Base-by-base conservation (phyloP, 92 coral and sea anemone species). In the Diadumene lineata region DNA sequence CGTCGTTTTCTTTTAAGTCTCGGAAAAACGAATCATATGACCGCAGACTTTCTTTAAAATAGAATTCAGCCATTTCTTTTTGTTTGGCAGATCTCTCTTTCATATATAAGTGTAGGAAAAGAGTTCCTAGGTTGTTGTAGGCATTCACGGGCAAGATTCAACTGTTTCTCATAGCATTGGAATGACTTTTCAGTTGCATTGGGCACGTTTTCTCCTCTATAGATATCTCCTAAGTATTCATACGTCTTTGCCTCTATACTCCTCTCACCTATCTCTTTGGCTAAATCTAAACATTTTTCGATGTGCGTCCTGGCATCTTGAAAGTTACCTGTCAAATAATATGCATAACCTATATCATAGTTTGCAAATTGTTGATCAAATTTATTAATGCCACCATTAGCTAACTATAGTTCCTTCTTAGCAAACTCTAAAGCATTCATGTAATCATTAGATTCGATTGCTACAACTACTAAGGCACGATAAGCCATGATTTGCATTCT, bases 191-290 rank as follows among this genome's bases (percentile, higher is more conserved):
- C 9, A 17, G 9, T 8, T 9, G 9, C 51, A 8, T 44, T 44
- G 9, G 51, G 17, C 17, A 17, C 9, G n/a, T n/a, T n/a, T n/a
- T n/a, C n/a, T n/a, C n/a, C n/a, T 0, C 21, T 38, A 55, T 55
- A 55, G 61, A 29, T 27, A 50, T 25, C 26, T 48, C 74, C 74
- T 50, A 69, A 18, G 61, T 33, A n/a, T 48, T 48, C 60, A 56
- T 69, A 69, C 8, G 74, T 61, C 1, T 11, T 18, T 44, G 31
- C 74, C 50, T 44, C 31, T 13, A 29, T 32, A 10, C 50, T 55
- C 50, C 29, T 55, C 50, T 72, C 66, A 3, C 66, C 64, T 21
- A 72, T 72, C 27, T 72, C 72, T 30, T 27, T 19, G 18, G 61
- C 61, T 21, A 62, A 11, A 10, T 62, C 13, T 30, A 31, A 17